Conservation (phyloP, 2,888 invertebrate species). For the Agrochola lychnidis region DNA sequence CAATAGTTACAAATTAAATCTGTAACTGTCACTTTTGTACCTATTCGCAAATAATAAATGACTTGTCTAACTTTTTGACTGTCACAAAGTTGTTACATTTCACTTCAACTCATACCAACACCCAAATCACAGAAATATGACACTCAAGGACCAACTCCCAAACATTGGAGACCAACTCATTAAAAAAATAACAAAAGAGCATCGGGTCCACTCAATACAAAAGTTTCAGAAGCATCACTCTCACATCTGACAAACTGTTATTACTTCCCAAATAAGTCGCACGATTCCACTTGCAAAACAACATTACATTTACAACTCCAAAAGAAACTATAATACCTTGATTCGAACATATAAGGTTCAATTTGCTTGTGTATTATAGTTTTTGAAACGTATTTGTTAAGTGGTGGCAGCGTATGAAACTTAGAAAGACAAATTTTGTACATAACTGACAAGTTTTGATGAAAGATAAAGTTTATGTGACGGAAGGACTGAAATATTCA, state of each 20-base stretch:
- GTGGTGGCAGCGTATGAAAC: conserved; percentile 26
- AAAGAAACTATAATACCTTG: not conserved
- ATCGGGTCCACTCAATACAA: conserved; percentile 29
- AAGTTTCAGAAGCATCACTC: conserved; percentile 44
- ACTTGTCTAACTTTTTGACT: not conserved
- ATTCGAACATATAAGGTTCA: conserved; percentile 16
- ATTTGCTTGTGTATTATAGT: not conserved
- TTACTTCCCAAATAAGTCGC: conserved; percentile 42
- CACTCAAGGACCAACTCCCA: not conserved
- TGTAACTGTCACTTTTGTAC: not conserved
- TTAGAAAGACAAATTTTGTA: conserved; percentile 52
- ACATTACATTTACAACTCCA: not conserved
- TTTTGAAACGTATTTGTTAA: not conserved
- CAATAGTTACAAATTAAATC: not conserved
- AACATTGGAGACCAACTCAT: conserved; percentile 42
- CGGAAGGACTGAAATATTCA: not conserved
- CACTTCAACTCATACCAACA: not conserved
- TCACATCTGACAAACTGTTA: conserved; percentile 50
- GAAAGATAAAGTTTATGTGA: not conserved
- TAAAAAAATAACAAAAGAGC: conserved; percentile 42
- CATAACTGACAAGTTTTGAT: conserved; percentile 47
- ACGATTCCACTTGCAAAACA: conserved; percentile 35
- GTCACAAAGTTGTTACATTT: conserved; percentile 16
- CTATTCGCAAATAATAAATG: not conserved
- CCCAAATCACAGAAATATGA: conserved; percentile 25